These are phyloP conservation scores for Toxostoma redivivum DNA, from an alignment of 2,113 vertebrate species.

Conservation along the genomic window DNA sequence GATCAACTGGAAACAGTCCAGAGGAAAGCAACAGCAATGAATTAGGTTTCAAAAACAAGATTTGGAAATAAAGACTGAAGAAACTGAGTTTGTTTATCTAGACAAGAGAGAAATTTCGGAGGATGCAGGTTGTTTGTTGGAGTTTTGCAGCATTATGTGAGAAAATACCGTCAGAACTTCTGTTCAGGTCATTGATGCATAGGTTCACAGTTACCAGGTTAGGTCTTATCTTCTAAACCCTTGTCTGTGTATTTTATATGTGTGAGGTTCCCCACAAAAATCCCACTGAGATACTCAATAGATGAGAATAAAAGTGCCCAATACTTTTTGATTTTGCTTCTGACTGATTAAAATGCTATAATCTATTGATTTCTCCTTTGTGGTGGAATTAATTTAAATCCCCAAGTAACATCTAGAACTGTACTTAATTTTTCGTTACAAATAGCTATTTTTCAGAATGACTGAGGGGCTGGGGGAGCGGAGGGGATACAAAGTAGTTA, in stretches of 20 bases:
- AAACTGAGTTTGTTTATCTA: not conserved
- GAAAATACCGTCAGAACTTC: not conserved
- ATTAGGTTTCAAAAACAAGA: constrained; percentile 16
- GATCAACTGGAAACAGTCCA: constrained; percentile 43
- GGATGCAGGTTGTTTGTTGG: not conserved
- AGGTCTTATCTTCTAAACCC: not conserved
- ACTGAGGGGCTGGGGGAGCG: accelerated
- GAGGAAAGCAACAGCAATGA: not conserved
- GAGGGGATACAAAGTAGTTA: not conserved
- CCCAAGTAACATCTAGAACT: not conserved
- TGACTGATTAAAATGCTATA: not conserved
- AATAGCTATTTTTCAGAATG: not conserved
- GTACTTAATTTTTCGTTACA: not conserved
- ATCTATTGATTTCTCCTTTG: not conserved
- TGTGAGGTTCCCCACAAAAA: not conserved
- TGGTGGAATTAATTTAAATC: not conserved
- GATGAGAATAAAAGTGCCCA: not conserved
- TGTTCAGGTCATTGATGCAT: not conserved
- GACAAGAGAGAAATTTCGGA: not conserved
- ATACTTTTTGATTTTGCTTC: not conserved
- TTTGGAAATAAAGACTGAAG: constrained; percentile 12
- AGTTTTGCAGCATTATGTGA: not conserved
- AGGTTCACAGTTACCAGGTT: not conserved
- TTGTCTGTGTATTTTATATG: not conserved
- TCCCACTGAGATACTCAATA: not conserved